A percentile compares a stretch with the other conserved stretches of the same genome.
Conservation (phyloP, 2,113 vertebrate genomes). For the Melospiza melodia region DNA sequence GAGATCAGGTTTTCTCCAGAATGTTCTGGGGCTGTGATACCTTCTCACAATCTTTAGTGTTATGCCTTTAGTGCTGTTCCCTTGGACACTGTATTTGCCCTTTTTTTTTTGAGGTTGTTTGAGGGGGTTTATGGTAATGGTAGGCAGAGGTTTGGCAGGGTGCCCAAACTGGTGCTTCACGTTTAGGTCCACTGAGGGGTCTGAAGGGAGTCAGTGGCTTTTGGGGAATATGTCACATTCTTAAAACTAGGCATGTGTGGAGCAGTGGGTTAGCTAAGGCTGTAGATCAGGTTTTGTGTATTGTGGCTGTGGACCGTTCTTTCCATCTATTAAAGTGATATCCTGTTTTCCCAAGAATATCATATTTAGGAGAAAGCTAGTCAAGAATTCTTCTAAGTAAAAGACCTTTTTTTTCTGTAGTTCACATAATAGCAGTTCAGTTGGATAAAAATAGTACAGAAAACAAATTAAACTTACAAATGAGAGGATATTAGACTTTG, state of each 20-base stretch:
- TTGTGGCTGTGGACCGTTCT: slow-evolving; percentile 45
- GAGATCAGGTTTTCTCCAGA: not conserved
- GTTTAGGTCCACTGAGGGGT: not conserved
- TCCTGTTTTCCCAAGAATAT: slow-evolving; percentile 71
- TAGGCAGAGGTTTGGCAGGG: not conserved
- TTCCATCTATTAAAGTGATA: slow-evolving; percentile 62
- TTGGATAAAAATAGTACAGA: slow-evolving; percentile 57
- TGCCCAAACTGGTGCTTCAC: not conserved
- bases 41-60: not conserved
- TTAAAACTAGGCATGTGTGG: not conserved
- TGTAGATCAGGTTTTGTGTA: slow-evolving; percentile 50
- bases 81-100: not conserved
- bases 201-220: not conserved
- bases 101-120: not conserved
- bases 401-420: slow-evolving; percentile 16
- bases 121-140: not conserved
- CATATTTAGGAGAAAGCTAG: slow-evolving; percentile 38
- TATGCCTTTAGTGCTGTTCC: not conserved
- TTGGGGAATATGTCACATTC: not conserved
- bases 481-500: slow-evolving; percentile 47
- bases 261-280: slow-evolving; percentile 10
- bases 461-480: slow-evolving; percentile 67
- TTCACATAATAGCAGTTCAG: slow-evolving; percentile 46
- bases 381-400: slow-evolving; percentile 42
- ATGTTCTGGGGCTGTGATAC: not conserved